Conservation (phyloP, 64 coral and sea anemone species). For the Astreopora myriophthalma region DNA sequence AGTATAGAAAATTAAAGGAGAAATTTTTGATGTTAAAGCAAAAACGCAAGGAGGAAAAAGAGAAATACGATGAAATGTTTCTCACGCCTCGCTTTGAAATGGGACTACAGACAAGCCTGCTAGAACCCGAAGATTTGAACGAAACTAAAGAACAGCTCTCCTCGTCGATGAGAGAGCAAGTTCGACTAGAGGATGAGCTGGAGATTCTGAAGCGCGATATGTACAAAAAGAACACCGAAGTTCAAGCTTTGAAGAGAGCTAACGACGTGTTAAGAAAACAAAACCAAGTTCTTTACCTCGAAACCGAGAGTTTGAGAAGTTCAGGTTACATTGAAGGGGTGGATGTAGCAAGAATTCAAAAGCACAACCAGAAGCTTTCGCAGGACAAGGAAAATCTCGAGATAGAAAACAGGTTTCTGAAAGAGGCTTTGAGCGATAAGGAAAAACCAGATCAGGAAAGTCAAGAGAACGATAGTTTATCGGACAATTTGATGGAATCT, state of each 20-base stretch:
- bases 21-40: constrained; percentile 71
- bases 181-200: constrained; percentile 68
- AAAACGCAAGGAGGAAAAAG: constrained; percentile 82
- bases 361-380: constrained; percentile 15
- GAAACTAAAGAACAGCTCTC: constrained; percentile 60
- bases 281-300: constrained; percentile 92
- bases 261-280: constrained; percentile 86
- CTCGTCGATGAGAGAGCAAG: constrained; percentile 64
- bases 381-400: constrained; percentile 65
- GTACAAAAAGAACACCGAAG: constrained; percentile 64
- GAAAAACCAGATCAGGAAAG: constrained; percentile 63
- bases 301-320: constrained; percentile 80
- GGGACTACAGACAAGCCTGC: constrained; percentile 75
- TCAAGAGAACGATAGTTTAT: constrained; percentile 7
- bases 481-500: background rate
- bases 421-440: constrained; percentile 50
- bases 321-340: background rate
- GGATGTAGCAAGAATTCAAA: background rate
- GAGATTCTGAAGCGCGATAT: constrained; percentile 59
- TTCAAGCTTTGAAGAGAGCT: constrained; percentile 78
- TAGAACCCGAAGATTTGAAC: constrained; percentile 75
- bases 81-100: constrained; percentile 77
- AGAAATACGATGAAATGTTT: constrained; percentile 72
- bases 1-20: constrained; percentile 75
- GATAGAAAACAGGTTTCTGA: constrained; percentile 69